Base-by-base conservation (phyloP, 2,113 vertebrate genomes). In the Brachyhypopomus gauderio region DNA sequence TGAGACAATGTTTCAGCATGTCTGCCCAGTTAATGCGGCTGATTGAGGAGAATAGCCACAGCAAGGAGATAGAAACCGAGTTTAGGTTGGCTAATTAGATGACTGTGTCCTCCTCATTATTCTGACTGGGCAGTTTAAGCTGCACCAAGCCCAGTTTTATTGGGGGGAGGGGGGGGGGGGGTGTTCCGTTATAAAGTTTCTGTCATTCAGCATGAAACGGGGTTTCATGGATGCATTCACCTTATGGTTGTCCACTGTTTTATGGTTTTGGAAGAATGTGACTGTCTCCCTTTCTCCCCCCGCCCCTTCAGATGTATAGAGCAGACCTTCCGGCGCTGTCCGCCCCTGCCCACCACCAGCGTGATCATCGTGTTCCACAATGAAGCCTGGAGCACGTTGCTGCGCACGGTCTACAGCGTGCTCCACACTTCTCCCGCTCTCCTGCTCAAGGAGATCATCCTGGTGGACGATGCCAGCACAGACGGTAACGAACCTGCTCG, bases 301-400 rank as follows among this genome's bases (percentile, higher is more conserved):
- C 82, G 64, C 64, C 3, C 17, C 69, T 84, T 83, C 89, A 99
- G 98, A 92, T 99, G 98, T 86, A 98, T 99, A 87, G 98, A 99
- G 80, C 96, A 98, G 70, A 97, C 95, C 81, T 98, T 98, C 91
- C 96, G 95, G 84, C 95, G 97, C 56, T 99, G 98, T 84, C 97
- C 97, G 0, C 88, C 95, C 0, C 83, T 99, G 87, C 95, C 95
- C 77, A 98, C 94, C 79, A 99, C 98, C 81, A 99, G 97, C 66
- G 93, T 99, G 89, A 95, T 99, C 87, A 99, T 98, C 62, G 97
- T 99, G 87, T 99, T 99, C 89, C 97, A 99, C 88, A 99, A 99
- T 72, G 98, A 99, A 89, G 98, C 95, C 0, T 99, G 98, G 98
- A 99, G 96, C 84, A 99, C 97, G 0, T 92, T 99, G 74, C 93